Evolutionary conservation across 2,113 vertebrate species (phyloP).

Genomic region (Lanius ludovicianus): DNA sequence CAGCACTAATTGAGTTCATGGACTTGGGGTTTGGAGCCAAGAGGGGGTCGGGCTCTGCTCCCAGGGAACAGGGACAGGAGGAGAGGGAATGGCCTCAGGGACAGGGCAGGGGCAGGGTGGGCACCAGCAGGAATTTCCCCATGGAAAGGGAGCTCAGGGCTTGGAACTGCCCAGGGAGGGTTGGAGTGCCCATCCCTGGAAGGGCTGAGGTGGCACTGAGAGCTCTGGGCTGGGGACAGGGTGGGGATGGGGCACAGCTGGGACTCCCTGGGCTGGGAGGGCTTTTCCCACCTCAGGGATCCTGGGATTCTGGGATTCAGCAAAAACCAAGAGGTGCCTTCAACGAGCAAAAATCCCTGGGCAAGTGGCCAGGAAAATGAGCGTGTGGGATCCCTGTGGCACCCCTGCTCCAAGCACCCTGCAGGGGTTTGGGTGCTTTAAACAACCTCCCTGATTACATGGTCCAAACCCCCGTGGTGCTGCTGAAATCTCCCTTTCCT

Average conservation of each 20-base stretch:
- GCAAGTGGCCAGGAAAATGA: neutral
- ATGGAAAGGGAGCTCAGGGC: too few relatives aligned
- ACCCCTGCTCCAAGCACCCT: neutral
- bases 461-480: neutral
- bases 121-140: too few relatives aligned
- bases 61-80: too few relatives aligned
- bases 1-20: neutral
- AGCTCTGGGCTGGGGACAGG: too few relatives aligned
- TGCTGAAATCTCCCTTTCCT: neutral
- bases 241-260: too few relatives aligned
- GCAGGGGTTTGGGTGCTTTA: neutral
- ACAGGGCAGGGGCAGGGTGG: too few relatives aligned
- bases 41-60: neutral
- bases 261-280: too few relatives aligned
- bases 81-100: too few relatives aligned
- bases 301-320: neutral
- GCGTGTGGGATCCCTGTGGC: rapidly evolving
- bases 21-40: neutral
- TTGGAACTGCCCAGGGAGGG: too few relatives aligned
- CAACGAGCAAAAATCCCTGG: neutral
- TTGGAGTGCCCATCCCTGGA: too few relatives aligned
- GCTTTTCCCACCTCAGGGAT: neutral
- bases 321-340: neutral
- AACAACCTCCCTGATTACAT: neutral
- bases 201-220: too few relatives aligned